Evolutionary conservation across 2,113 vertebrate genomes (phyloP), one percentile per base, ranked within the genome.

Genomic region (Rana temporaria): DNA sequence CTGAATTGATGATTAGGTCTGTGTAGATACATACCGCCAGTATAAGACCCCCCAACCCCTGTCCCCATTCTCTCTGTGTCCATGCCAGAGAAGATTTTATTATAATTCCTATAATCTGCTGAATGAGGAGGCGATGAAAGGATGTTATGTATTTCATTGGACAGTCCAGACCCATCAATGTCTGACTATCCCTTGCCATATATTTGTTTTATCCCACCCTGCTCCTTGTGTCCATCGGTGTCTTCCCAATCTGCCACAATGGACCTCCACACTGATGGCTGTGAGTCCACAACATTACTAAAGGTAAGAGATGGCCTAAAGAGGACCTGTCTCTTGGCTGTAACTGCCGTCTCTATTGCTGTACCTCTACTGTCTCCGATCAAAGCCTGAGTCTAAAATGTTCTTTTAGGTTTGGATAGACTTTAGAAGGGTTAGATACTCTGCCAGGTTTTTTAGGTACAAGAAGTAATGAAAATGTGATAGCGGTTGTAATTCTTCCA

Each of bases 101-200:
- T 42, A 59, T 69, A n/a, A 69, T 79, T n/a, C 34, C 20, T 32
- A 59, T 79, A 60, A 79, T 79, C 78, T 69, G 7, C 65, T 9
- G 52, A 20, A 79, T 79, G 65, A 79, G 70, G 64, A 79, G 26
- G 78, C n/a, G 78, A 79, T 79, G 78, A 79, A 79, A 66, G 57
- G 12, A 20, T 24, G 19, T 69, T 56, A 69, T 60, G 17, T 56
- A n/a, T 12, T 18, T 26, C 4, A n/a, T 59, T 12, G 18, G 26
- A 20, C 30, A 17, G 48, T 34, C 55, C 71, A 74, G 71, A 60
- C 24, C 32, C 24, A n/a, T 30, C 30, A 30, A 59, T 59, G 16
- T 24, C 38, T 32, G 6, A 34, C 3, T 67, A 42, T 68, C 66
- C 14, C 48, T 9, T 68, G 18, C 16, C 69, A 55, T 16, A 73